Evolutionary conservation across 2,113 vertebrate species (phyloP).

Genomic region (Corydoras maculifer): DNA sequence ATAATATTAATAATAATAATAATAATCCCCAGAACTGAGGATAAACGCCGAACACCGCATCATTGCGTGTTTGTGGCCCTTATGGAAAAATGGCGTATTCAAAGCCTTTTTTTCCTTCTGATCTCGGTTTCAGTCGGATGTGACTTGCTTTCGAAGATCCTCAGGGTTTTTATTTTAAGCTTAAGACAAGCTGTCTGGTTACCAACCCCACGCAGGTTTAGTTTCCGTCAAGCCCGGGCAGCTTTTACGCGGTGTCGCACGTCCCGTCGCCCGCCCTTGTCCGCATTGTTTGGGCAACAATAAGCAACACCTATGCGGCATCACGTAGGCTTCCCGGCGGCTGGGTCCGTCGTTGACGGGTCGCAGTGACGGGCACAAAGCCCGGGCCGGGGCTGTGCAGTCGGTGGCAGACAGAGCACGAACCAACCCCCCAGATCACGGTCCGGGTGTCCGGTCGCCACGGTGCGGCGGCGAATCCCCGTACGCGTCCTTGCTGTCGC

Average conservation of each 20-base stretch:
- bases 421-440: constrained; percentile 64
- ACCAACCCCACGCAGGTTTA: constrained; percentile 29
- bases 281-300: constrained; percentile 41
- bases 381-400: constrained; percentile 24
- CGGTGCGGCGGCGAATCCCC: constrained; percentile 96
- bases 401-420: constrained; percentile 6
- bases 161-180: constrained; percentile 14
- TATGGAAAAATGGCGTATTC: constrained; percentile 65
- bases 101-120: constrained; percentile 23
- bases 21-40: not conserved
- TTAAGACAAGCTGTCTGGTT: constrained; percentile 40
- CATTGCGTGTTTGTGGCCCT: constrained; percentile 49
- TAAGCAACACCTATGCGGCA: constrained; percentile 28
- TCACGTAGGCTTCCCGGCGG: constrained; percentile 22
- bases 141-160: constrained; percentile 36
- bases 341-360: constrained; percentile 24
- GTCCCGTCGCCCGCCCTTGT: constrained; percentile 27
- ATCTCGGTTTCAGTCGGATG: constrained; percentile 25
- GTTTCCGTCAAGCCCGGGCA: constrained; percentile 19
- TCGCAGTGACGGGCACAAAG: constrained; percentile 34
- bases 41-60: constrained; percentile 23
- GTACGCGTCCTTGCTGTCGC: constrained; percentile 93
- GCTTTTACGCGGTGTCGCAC: constrained; percentile 14
- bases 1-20: constrained; percentile 42
- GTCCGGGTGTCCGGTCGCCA: constrained; percentile 93